phyloP scores from a whole-genome alignment of 2,797 vertebrate species.

The Triplophysa yarkandensis region DNA sequence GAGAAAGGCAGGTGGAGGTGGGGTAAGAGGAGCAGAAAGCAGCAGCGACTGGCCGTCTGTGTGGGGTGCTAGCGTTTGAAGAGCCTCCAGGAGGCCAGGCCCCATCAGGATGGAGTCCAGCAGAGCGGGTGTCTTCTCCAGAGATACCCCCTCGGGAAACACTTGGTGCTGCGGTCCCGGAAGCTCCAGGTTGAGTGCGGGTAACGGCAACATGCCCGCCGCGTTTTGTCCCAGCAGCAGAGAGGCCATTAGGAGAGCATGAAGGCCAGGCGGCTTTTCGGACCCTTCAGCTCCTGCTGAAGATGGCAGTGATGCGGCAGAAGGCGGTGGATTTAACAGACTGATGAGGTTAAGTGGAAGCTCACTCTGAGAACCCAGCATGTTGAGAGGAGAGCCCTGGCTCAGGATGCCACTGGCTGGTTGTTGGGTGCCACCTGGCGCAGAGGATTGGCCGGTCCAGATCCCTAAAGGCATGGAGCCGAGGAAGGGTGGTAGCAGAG shows the following conservation, averaged over 20 bases:
- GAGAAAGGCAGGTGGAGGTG: constrained; percentile 71
- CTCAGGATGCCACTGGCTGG: constrained; percentile 64
- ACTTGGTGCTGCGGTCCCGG: constrained; percentile 75
- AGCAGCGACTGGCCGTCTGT: constrained; percentile 62
- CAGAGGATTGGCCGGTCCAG: constrained; percentile 67
- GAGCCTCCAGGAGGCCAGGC: constrained; percentile 69
- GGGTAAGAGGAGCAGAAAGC: constrained; percentile 69
- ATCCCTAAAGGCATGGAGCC: constrained; percentile 73
- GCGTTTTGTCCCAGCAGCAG: constrained; percentile 78
- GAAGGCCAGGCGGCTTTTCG: constrained; percentile 71
- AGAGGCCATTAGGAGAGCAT: constrained; percentile 85
- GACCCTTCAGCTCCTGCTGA: constrained; percentile 58
- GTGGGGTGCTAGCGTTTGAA: constrained; percentile 65
- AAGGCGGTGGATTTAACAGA: constrained; percentile 71
- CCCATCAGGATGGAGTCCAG: constrained; percentile 76
- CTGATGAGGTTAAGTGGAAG: constrained; percentile 69
- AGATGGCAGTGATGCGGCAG: too few relatives aligned
- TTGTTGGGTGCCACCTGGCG: constrained; percentile 33
- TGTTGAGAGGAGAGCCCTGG: constrained; percentile 70
- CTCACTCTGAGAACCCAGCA: constrained; percentile 71
- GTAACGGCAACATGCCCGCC: constrained; percentile 72
- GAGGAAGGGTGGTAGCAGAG: constrained; percentile 76
- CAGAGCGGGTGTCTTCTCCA: constrained; percentile 74
- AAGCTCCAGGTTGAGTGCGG: constrained; percentile 78
- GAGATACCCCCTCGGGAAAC: constrained; percentile 71